phyloP scores from a whole-genome alignment of 2,888 invertebrate genomes.

The Eupeodes latifasciatus region DNA sequence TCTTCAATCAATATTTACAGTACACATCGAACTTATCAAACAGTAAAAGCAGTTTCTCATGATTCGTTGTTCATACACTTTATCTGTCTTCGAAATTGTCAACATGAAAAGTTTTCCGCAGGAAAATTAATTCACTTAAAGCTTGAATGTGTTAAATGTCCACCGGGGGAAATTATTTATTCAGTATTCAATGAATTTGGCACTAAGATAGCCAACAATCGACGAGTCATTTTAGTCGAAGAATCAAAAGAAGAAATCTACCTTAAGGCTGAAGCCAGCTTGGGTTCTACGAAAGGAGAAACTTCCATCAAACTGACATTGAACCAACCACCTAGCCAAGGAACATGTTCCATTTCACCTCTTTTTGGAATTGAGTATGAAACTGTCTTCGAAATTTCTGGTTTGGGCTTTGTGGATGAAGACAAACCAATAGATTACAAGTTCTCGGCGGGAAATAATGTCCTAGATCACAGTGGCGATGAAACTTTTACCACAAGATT shows the following conservation, averaged over 20 bases:
- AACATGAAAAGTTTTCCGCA: conserved; percentile 57
- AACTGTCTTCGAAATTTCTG: conserved; percentile 77
- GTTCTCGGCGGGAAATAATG: conserved; percentile 63
- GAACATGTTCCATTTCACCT: conserved; percentile 73
- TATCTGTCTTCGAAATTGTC: conserved; percentile 77
- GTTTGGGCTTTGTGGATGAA: conserved; percentile 71
- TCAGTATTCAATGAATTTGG: conserved; percentile 52
- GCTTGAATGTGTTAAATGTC: conserved; percentile 66
- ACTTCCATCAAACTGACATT: conserved; percentile 46
- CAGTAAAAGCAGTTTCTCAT: conserved; percentile 51
- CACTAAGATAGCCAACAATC: neutral
- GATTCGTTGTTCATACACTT: conserved; percentile 68
- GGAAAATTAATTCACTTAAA: conserved; percentile 73
- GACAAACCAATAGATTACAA: conserved; percentile 75
- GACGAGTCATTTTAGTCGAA: conserved; percentile 57
- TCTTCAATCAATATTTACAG: conserved; percentile 75
- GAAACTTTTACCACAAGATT: conserved; percentile 29
- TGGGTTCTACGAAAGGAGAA: conserved; percentile 11
- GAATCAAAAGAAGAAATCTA: conserved; percentile 8
- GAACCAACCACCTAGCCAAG: conserved; percentile 76
- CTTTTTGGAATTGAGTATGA: conserved; percentile 71
- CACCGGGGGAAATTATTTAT: neutral
- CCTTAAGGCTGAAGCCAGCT: conserved; percentile 27
- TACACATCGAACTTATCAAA: conserved; percentile 55
- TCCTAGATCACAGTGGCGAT: conserved; percentile 74